These are phyloP conservation scores for Paralvinella palmiformis DNA, from an alignment of 1,140 invertebrate genomes.

Conservation along the genomic window DNA sequence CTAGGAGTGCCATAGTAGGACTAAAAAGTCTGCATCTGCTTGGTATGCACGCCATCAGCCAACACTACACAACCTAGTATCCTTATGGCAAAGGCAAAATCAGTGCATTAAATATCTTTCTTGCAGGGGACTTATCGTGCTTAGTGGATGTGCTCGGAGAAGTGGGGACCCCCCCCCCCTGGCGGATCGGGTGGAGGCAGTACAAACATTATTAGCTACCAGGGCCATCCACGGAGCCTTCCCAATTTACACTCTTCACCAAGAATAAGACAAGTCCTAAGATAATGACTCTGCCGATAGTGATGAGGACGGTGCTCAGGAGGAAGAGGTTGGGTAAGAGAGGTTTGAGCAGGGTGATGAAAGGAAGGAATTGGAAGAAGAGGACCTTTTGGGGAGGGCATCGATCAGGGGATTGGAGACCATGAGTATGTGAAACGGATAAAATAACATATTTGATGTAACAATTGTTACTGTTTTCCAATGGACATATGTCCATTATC, in stretches of 20 bases:
- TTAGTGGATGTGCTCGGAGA: background rate
- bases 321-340: background rate
- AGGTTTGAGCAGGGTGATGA: too few species aligned
- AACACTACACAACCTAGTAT: background rate
- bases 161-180: background rate
- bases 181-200: too few species aligned
- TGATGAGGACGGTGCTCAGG: background rate
- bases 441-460: background rate
- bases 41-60: background rate
- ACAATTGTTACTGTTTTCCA: too few species aligned
- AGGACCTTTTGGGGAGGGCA: background rate
- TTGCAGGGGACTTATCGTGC: background rate
- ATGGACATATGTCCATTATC: too few species aligned
- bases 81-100: background rate
- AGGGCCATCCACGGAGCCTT: background rate
- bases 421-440: background rate
- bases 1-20: too few species aligned
- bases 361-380: too few species aligned
- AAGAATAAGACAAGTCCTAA: background rate
- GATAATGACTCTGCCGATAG: background rate
- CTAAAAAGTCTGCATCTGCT: conserved; percentile 3
- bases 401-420: background rate
- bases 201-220: background rate
- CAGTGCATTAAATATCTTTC: background rate
- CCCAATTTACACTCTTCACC: conserved; percentile 7